Percentiles rank a stretch among this genome's conserved stretches.
phyloP scores from a whole-genome alignment of 2,113 vertebrate genomes.

The Takifugu flavidus region DNA sequence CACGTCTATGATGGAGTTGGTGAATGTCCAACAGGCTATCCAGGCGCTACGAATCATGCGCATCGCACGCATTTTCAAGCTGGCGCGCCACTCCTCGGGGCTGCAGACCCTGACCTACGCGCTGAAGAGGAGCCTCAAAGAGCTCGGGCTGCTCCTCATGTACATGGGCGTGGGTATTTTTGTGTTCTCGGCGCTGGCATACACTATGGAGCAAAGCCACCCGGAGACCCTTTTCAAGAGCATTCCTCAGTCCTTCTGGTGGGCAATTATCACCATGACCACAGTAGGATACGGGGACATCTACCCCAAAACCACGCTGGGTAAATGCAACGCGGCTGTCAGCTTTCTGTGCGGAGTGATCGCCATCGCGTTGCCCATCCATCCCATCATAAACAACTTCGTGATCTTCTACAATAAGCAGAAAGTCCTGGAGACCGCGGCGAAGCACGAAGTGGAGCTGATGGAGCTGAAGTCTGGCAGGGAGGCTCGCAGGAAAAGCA shows the following conservation, averaged over 20 bases:
- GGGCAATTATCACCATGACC: slow-evolving; percentile 99
- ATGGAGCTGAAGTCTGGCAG: slow-evolving; percentile 87
- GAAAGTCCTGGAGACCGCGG: slow-evolving; percentile 91
- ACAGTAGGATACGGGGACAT: slow-evolving; percentile 96
- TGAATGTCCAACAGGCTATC: slow-evolving; percentile 90
- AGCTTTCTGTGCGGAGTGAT: slow-evolving; percentile 97
- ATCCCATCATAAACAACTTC: slow-evolving; percentile 98
- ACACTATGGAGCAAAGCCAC: slow-evolving; percentile 96
- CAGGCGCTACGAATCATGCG: slow-evolving; percentile 94
- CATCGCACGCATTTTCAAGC: slow-evolving; percentile 92
- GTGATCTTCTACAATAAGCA: slow-evolving; percentile 96
- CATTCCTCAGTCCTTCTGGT: slow-evolving; percentile 98
- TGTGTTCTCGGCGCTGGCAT: slow-evolving; percentile 93
- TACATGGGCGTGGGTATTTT: slow-evolving; percentile 97
- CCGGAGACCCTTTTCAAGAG: slow-evolving; percentile 96
- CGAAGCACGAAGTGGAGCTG: slow-evolving; percentile 91
- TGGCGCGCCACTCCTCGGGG: slow-evolving; percentile 92
- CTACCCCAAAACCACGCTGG: slow-evolving; percentile 96
- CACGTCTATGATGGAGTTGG: slow-evolving; percentile 88
- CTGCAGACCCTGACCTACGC: slow-evolving; percentile 94
- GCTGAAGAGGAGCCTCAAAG: slow-evolving; percentile 92
- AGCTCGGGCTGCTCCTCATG: slow-evolving; percentile 92
- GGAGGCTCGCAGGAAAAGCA: slow-evolving; percentile 48
- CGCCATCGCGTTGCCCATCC: slow-evolving; percentile 93
- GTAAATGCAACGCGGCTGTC: slow-evolving; percentile 92